Evolutionary conservation across 2,888 invertebrate species (phyloP).

Genomic region (Ecliptopera silaceata): DNA sequence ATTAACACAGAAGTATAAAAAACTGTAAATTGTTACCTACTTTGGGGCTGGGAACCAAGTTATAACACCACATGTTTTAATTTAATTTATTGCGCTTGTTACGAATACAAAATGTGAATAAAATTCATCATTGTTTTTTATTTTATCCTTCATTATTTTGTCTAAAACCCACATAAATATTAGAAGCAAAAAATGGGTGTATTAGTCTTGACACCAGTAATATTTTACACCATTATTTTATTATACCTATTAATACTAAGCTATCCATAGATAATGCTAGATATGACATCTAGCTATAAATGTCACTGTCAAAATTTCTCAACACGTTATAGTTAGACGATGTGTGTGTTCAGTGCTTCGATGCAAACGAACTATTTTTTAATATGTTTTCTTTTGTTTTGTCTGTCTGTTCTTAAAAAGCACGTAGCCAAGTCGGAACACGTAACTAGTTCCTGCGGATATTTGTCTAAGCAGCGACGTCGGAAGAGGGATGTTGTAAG

Average conservation of each 20-base stretch:
- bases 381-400: not conserved
- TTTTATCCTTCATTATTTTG: conserved; percentile 12
- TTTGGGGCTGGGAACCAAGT: conserved; percentile 21
- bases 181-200: not conserved
- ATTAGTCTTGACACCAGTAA: conserved; percentile 1
- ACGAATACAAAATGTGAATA: conserved; percentile 5
- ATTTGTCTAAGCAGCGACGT: conserved; percentile 77
- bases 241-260: not conserved
- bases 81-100: conserved; percentile 18
- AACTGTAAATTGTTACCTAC: conserved; percentile 5
- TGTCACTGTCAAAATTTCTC: no score
- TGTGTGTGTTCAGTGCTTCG: no score
- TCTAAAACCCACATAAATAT: conserved; percentile 1
- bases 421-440: conserved; percentile 64
- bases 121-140: conserved; percentile 16
- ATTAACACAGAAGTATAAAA: conserved; percentile 1
- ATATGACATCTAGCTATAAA: no score
- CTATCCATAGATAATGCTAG: no score
- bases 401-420: conserved; percentile 39
- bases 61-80: conserved; percentile 21
- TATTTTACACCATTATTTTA: not conserved
- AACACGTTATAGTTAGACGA: no score
- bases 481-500: conserved; percentile 59
- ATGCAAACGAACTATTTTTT: no score
- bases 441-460: conserved; percentile 78